phyloP scores from a whole-genome alignment of 2,797 vertebrate genomes.

The Harpagifer antarcticus region DNA sequence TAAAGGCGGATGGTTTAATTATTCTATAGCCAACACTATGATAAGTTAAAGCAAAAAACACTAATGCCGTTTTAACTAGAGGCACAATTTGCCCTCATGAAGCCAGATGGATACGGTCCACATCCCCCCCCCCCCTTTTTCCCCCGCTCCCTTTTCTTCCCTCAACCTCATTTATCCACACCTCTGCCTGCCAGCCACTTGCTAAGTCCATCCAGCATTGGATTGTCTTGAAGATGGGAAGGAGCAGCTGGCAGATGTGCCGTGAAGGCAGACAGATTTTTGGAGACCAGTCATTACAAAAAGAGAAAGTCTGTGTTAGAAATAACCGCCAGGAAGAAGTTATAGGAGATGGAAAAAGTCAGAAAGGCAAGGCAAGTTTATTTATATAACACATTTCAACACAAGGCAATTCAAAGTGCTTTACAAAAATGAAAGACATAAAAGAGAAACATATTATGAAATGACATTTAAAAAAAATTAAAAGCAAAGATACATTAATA shows the following conservation, averaged over 20 bases:
- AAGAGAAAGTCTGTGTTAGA: neutral
- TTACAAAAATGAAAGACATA: too few species aligned
- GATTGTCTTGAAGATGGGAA: slow-evolving; percentile 38
- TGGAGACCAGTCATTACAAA: slow-evolving; percentile 17
- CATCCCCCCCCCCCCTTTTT: slow-evolving; percentile 20
- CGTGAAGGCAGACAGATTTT: neutral
- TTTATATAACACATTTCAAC: too few species aligned
- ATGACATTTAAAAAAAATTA: too few species aligned
- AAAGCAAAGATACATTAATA: too few species aligned
- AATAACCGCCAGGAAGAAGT: neutral
- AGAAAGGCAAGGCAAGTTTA: neutral
- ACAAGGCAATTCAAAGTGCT: too few species aligned
- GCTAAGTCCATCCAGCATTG: slow-evolving; percentile 25
- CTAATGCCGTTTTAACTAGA: too few species aligned
- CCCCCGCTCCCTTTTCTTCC: neutral
- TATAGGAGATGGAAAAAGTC: neutral
- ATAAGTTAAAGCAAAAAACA: too few species aligned
- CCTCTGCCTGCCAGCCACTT: slow-evolving; percentile 40
- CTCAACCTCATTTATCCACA: slow-evolving; percentile 19
- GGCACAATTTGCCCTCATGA: neutral
- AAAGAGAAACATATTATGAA: too few species aligned
- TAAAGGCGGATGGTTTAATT: too few species aligned
- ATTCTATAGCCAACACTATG: too few species aligned
- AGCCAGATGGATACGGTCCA: slow-evolving; percentile 8
- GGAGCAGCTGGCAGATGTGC: slow-evolving; percentile 34